phyloP scores from a whole-genome alignment of 2,113 vertebrate genomes.

The Brachypteracias leptosomus region DNA sequence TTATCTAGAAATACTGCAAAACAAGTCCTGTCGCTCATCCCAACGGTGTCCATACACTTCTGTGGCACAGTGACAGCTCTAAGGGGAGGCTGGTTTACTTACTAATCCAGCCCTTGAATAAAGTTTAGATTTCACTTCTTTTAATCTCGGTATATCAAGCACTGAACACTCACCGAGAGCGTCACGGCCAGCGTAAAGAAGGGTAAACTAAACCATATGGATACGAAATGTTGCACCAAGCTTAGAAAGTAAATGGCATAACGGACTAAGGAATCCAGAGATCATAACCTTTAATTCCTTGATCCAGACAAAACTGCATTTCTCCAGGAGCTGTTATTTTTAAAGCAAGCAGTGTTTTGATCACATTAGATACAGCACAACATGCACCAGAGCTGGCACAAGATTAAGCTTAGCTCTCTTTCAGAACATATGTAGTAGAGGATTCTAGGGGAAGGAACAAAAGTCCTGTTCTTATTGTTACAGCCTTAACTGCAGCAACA shows the following conservation, averaged over 20 bases:
- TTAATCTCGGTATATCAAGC: not conserved
- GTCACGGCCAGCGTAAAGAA: not conserved
- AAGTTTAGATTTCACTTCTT: not conserved
- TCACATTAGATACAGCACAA: not conserved
- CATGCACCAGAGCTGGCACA: not conserved
- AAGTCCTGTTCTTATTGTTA: not conserved
- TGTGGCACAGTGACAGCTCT: not conserved
- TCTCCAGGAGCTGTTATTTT: not conserved
- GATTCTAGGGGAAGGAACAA: not conserved
- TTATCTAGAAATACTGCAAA: conserved; percentile 29
- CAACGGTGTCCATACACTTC: not conserved
- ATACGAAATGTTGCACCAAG: not conserved
- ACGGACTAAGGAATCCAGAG: conserved; percentile 12
- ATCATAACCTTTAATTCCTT: conserved; percentile 2
- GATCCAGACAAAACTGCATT: not conserved
- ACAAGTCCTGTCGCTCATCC: not conserved
- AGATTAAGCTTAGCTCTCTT: not conserved
- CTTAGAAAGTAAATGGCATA: not conserved
- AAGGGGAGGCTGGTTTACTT: not conserved
- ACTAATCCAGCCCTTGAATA: not conserved
- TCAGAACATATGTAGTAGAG: not conserved
- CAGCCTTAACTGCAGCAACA: not conserved
- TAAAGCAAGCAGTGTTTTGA: not conserved
- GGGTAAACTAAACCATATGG: conserved; percentile 28
- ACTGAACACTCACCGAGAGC: not conserved